Evolutionary conservation across 2,797 vertebrate species (phyloP), one percentile per base, ranked within the genome.

Genomic region (Xerus rutilus): DNA sequence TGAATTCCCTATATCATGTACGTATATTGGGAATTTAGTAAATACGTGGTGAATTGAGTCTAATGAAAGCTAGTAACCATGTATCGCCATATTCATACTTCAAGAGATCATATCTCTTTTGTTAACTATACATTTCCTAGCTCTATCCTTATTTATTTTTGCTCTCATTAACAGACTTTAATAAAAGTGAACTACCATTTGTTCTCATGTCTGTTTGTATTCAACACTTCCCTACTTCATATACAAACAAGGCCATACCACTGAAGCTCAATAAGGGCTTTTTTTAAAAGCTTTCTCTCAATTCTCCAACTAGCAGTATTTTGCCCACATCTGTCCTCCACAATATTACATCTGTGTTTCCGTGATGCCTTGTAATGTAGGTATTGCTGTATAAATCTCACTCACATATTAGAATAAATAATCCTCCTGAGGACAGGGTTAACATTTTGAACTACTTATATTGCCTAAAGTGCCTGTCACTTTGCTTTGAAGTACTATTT

Each of bases 401-500:
- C 62, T 78, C 7, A 18, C 3, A 2, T n/a, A 65, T 86, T 89
- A 94, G 15, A 32, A 17, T 23, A 47, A 90, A 57, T 72, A 92
- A 62, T 45, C 64, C 11, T 78, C 28, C 57, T 91, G 86, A 83
- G 45, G 39, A 45, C 30, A 91, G 20, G 20, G 14, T 28, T 5
- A 15, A 81, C 21, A 72, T 73, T 88, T 95, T 52, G 62, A 1
- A 15, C 54, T 12, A 59, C 62, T 88, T 96, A n/a, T 79, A 59
- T 74, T 95, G 9, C 35, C n/a, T 43, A 5, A 85, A 67, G 20
- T 67, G 52, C 17, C 13, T 82, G 67, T 78, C 39, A 78, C 49
- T 72, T 45, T 76, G 54, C 17, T 88, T 93, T 91, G 65, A 92
- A 70, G 13, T 86, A 92, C 28, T 67, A 2, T 82, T 93, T 88